phyloP scores from a whole-genome alignment of 92 coral and sea anemone genomes.

The Parazoanthus atlanticus region DNA sequence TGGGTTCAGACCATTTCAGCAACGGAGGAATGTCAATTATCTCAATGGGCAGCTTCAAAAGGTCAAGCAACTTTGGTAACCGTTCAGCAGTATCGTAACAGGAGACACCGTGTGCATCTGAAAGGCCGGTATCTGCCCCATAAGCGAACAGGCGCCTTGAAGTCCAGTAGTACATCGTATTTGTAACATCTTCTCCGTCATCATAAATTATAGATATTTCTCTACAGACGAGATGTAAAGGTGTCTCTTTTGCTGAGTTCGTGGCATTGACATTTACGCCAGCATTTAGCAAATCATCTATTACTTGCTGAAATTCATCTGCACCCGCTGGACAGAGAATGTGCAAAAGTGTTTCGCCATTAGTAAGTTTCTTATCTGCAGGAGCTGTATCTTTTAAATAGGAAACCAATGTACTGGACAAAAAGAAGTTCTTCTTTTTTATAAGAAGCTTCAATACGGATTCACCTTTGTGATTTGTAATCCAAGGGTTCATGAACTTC shows the following conservation, averaged over 20 bases:
- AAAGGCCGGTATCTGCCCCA: background rate
- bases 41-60: background rate
- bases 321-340: background rate
- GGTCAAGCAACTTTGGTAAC: background rate
- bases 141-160: background rate
- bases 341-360: background rate
- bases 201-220: background rate
- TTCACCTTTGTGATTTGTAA: background rate
- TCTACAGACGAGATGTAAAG: constrained; percentile 3
- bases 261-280: background rate
- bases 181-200: background rate
- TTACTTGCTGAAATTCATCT: background rate
- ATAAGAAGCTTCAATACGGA: background rate
- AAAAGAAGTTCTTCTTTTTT: background rate
- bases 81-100: background rate
- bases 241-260: background rate
- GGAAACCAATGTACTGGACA: background rate
- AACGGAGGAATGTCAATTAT: background rate
- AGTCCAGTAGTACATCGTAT: background rate
- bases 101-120: background rate
- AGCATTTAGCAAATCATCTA: background rate
- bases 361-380: background rate
- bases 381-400: background rate
- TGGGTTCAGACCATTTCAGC: background rate
- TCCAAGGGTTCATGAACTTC: background rate